Conservation (phyloP, 2,113 vertebrate species). For the Mastomys natalensis region DNA sequence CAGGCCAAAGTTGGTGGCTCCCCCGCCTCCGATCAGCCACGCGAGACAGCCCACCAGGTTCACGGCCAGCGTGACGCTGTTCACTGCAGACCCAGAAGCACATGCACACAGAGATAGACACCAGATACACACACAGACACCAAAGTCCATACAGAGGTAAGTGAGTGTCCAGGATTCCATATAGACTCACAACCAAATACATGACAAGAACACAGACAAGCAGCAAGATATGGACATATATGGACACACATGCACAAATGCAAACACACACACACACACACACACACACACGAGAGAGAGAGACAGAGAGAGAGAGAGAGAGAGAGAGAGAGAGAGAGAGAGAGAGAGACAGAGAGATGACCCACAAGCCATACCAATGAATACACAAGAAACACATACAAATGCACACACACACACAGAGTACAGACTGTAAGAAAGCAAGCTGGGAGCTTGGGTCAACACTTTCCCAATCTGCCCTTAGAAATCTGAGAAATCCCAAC, state of each 20-base stretch:
- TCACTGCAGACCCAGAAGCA: constrained; percentile 92
- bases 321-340: not conserved
- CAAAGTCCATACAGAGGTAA: constrained; percentile 18
- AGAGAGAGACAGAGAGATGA: not conserved
- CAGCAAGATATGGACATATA: not conserved
- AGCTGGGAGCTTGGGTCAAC: constrained; percentile 21
- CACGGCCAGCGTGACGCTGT: constrained; percentile 95
- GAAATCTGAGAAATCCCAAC: not conserved
- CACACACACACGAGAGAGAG: no score
- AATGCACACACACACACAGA: constrained; percentile 69
- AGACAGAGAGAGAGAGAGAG: no score
- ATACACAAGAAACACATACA: not conserved
- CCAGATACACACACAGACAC: constrained; percentile 3
- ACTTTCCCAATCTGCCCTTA: not conserved
- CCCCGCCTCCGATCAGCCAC: constrained; percentile 98
- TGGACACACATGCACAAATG: not conserved
- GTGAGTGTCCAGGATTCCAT: constrained; percentile 16
- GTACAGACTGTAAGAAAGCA: constrained; percentile 75
- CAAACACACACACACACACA: not conserved
- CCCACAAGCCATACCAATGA: constrained; percentile 20
- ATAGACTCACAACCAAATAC: constrained; percentile 17
- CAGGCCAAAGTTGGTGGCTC: constrained; percentile 98
- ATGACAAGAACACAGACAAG: not conserved
- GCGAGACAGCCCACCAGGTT: constrained; percentile 98
- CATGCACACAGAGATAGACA: constrained; percentile 75